Base-by-base conservation (phyloP, 2,888 invertebrate genomes). In the Drosophila ustulata region DNA sequence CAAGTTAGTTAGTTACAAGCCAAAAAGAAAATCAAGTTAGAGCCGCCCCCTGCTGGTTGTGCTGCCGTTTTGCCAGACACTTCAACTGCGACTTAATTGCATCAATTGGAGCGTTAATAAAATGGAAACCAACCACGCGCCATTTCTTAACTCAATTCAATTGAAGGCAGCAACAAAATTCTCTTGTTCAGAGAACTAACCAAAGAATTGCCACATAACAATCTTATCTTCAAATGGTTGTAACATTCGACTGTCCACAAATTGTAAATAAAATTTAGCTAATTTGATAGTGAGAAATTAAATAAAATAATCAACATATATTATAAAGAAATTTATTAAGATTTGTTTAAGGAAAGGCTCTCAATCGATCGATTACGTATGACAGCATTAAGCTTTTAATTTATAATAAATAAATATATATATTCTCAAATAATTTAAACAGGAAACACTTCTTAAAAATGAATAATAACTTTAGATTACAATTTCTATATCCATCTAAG, bases 41-140 rank as follows among this genome's bases (percentile, higher is more conserved):
- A 41, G 62, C 63, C 57, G 46, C 32, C 51, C 9, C 30, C 49
- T 9, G 66, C 47, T 51, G 66, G 47, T 50, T 45, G 8, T 50
- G 53, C 23, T 51, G 28, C 11, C 45, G 32, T 67, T 70, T 70
- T 41, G 45, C 37, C 34, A 53, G 30, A 53, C 51, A 26, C 32
- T 46, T 46, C 26, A 51, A 26, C 53, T 53, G 39, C 18, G 32
- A 53, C 63, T 72, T 75, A 78, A 78, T 78, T 76, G 75, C 75
- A 83, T 61, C 84, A 82, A 82, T 84, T 82, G 88, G 85, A 84
- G 88, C 87, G 67, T 86, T 86, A 72, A 75, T 72, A 46, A 46
- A 25, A 45, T 50, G 39, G 25, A 37, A 18, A 13, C 34, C 4
- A 55, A 57, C 25, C 66, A 67, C 63, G 58, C 57, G 72, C 37